phyloP scores from a whole-genome alignment of 2,888 invertebrate species.

The Chymomyza amoena region DNA sequence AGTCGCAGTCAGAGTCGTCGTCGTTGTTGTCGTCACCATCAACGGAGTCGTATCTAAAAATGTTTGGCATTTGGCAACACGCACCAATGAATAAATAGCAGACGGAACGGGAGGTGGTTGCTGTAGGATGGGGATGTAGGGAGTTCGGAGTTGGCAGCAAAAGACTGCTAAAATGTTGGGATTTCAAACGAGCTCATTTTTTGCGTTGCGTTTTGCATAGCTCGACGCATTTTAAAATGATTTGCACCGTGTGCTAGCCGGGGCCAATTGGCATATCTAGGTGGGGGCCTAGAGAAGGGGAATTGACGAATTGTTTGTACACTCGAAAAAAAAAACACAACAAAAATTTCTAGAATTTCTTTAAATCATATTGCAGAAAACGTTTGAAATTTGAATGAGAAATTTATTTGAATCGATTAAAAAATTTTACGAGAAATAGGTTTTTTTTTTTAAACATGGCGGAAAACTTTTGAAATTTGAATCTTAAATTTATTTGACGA shows the following conservation, averaged over 20 bases:
- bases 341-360: background rate
- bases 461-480: too few relatives aligned
- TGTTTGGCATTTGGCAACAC: conserved; percentile 71
- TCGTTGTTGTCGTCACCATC: conserved; percentile 32
- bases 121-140: background rate
- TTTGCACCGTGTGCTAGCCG: conserved; percentile 47
- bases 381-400: too few relatives aligned
- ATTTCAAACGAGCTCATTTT: conserved; percentile 72
- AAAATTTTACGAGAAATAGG: too few relatives aligned
- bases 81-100: conserved; percentile 65
- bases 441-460: too few relatives aligned
- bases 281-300: background rate
- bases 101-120: too few relatives aligned
- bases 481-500: too few relatives aligned
- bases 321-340: background rate
- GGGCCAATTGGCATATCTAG: background rate
- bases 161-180: conserved; percentile 59
- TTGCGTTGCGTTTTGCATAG: conserved; percentile 59
- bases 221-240: conserved; percentile 62
- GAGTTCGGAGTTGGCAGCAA: background rate
- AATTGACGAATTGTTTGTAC: background rate
- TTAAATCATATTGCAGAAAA: too few relatives aligned
- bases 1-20: background rate
- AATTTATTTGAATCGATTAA: too few relatives aligned
- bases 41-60: conserved; percentile 64